phyloP scores from a whole-genome alignment of 37 sponge, comb jelly and placozoan genomes.

The Bolinopsis microptera region DNA sequence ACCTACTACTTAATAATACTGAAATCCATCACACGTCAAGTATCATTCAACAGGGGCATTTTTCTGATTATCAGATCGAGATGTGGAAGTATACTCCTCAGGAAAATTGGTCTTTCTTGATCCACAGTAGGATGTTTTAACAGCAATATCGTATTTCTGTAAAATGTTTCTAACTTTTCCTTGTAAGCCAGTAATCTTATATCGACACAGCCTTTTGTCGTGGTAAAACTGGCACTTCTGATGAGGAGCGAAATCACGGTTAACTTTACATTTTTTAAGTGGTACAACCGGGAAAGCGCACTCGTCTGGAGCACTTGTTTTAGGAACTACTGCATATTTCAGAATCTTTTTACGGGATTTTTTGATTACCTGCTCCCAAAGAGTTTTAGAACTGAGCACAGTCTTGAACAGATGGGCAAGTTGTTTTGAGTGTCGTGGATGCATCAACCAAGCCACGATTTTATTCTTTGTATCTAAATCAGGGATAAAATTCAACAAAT shows the following conservation, averaged over 20 bases:
- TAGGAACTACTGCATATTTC: neutral
- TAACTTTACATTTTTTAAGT: neutral
- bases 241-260: neutral
- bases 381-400: neutral
- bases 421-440: neutral
- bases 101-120: neutral
- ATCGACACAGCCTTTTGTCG: neutral
- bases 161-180: neutral
- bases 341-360: neutral
- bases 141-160: neutral
- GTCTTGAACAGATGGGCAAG: neutral
- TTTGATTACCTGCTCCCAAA: neutral
- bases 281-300: neutral
- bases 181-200: neutral
- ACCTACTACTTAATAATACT: no score
- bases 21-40: no score
- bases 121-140: neutral
- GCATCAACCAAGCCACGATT: conserved; percentile 12
- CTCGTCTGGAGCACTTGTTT: neutral
- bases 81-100: neutral
- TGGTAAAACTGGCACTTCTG: neutral
- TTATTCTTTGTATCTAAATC: neutral
- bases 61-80: neutral
- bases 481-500: neutral
- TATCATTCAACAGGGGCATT: no score